Base-by-base conservation (phyloP, 2,888 invertebrate species). In the Lapara coniferarum region DNA sequence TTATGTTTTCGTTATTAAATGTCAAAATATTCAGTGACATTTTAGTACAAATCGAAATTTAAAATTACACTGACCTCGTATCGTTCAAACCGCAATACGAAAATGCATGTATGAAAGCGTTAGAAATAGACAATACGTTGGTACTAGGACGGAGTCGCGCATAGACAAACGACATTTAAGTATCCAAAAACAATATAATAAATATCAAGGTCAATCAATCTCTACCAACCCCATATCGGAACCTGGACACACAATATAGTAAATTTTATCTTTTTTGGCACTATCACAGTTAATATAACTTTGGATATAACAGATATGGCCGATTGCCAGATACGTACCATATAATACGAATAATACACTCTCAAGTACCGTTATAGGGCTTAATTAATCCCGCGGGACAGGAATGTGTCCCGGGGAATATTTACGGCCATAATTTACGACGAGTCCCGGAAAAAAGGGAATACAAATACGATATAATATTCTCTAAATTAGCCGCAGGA, bases 341-440 rank as follows among this genome's bases (percentile, higher is more conserved):
- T 57, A 66, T 69, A 57, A 66, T 56, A 52, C 37, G 56, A 66
- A 69, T 70, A 70, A 70, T 70, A 73, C 76, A 77, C 79, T 73
- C 75, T 75, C 76, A 79, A 79, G 79, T 78, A 78, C 85, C 77
- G 79, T 87, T 87, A 86, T 87, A 84, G 85, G 86, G 85, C 87
- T 88, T 91, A 91, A 91, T 92, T 91, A 91, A 89, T 89, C 89
- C 89, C 77, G 78, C 80, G 79, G 77, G 85, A 71, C 84, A 83
- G 84, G 86, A 85, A 84, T 84, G 80, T 86, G 89, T 89, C 86
- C 84, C 77, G 82, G 81, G 59, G 78, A 79, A 88, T 68, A 92
- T 92, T 91, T 92, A 92, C 90, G 78, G 86, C 84, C 81, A 89
- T 91, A 89, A 92, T 92, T 91, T 91, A 92, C 88, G 89, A 86